Evolutionary conservation across 2,888 invertebrate species (phyloP).

Genomic region (Tupiocoris notatus): DNA sequence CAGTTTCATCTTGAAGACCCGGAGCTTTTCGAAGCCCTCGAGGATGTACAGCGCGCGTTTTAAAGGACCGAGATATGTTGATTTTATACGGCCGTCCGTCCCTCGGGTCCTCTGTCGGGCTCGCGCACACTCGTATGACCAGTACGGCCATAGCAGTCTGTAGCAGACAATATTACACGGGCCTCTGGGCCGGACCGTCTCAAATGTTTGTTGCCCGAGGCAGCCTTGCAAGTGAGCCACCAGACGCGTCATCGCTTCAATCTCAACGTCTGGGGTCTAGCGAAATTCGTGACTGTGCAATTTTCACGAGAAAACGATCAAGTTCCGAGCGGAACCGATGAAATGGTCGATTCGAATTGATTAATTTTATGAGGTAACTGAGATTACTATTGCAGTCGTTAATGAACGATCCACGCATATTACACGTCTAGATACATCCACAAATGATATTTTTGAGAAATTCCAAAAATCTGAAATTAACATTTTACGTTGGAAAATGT

Average conservation of each 20-base stretch:
- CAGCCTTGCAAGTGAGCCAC: not conserved
- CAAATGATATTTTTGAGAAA: too few species aligned
- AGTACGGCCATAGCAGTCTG: constrained; percentile 15
- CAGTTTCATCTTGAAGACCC: not conserved
- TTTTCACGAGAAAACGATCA: not conserved
- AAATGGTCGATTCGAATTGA: too few species aligned
- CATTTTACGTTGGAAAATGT: too few species aligned
- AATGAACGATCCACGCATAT: too few species aligned
- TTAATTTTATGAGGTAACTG: too few species aligned
- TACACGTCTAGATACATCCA: too few species aligned
- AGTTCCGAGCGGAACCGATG: too few species aligned
- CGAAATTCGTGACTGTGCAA: not conserved
- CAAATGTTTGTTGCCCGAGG: not conserved
- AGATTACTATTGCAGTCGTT: too few species aligned
- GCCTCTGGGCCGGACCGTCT: not conserved
- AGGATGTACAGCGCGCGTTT: constrained; percentile 22
- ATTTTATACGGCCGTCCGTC: constrained; percentile 40
- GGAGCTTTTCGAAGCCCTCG: not conserved
- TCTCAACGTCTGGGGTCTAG: not conserved
- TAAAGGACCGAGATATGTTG: constrained; percentile 30
- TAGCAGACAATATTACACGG: constrained; percentile 32
- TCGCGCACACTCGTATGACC: constrained; percentile 2
- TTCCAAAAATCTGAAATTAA: too few species aligned
- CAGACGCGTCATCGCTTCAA: not conserved
- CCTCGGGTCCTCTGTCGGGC: not conserved